Evolutionary conservation across 2,113 vertebrate genomes (phyloP).

Genomic region (Leptobrachium ailaonicum): DNA sequence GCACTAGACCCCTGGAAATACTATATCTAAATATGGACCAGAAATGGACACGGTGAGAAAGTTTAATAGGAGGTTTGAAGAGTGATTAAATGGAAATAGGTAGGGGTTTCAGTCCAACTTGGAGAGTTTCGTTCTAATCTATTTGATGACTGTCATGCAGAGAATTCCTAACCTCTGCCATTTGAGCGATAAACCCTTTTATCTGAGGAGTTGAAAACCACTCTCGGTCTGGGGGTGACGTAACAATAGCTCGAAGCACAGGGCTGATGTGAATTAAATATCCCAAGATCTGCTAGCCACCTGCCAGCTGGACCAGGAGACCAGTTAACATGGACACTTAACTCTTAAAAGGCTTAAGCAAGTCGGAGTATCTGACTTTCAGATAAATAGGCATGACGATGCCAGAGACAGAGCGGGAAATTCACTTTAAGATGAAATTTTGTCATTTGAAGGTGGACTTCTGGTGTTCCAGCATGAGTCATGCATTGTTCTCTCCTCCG

Average conservation of each 20-base stretch:
- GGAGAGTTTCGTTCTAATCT: constrained; percentile 17
- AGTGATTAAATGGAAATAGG: background rate
- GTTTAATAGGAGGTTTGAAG: background rate
- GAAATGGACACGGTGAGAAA: background rate
- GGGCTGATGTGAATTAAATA: constrained; percentile 42
- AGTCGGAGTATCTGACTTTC: background rate
- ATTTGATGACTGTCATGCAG: constrained; percentile 22
- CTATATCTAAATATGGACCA: background rate
- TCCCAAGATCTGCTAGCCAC: constrained; percentile 43
- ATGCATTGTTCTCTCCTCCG: background rate
- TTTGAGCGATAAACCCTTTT: constrained; percentile 32
- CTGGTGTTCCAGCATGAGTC: background rate
- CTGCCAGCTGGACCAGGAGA: constrained; percentile 20
- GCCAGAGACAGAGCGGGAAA: background rate
- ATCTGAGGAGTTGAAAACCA: constrained; percentile 37
- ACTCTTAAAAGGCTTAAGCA: background rate
- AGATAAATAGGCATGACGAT: background rate
- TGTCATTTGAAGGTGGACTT: background rate
- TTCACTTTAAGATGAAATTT: background rate
- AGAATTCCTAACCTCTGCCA: constrained; percentile 16
- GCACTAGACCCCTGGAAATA: too few relatives aligned
- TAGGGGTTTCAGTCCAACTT: constrained; percentile 10
- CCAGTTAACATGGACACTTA: background rate
- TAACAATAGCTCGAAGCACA: constrained; percentile 38
- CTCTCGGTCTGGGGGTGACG: constrained; percentile 28